Evolutionary conservation across 2,888 invertebrate genomes (phyloP).

Genomic region (Chrysotoxum bicinctum): DNA sequence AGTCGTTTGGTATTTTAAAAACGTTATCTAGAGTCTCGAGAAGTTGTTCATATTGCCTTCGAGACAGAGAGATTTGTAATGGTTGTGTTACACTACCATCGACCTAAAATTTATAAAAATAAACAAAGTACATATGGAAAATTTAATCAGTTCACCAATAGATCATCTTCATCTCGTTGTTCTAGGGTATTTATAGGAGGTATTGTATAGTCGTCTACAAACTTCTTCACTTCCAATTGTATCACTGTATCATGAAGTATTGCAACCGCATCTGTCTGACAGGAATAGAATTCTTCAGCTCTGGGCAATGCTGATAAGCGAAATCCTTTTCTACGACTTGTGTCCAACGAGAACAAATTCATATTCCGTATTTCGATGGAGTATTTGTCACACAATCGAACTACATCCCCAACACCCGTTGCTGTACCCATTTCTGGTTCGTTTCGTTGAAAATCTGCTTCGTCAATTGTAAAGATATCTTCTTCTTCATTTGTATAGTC

Average conservation of each 20-base stretch:
- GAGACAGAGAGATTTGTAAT: conserved; percentile 91
- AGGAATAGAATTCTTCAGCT: conserved; percentile 89
- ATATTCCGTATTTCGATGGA: conserved; percentile 91
- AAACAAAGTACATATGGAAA: conserved; percentile 57
- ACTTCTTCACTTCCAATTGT: conserved; percentile 85
- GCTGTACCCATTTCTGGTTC: conserved; percentile 8
- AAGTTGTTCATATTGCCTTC: conserved; percentile 94
- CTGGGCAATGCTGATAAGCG: conserved; percentile 80
- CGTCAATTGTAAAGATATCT: conserved; percentile 64
- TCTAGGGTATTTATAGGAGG: neutral
- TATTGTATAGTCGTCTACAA: conserved; percentile 63
- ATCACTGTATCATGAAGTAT: conserved; percentile 95
- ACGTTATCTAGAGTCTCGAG: conserved; percentile 85
- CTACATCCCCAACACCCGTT: conserved; percentile 2
- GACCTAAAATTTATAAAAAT: conserved; percentile 81
- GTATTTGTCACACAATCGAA: conserved; percentile 81
- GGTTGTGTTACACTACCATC: conserved; percentile 91
- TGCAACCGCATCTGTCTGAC: conserved; percentile 89
- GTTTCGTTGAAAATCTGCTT: conserved; percentile 44
- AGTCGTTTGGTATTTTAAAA: conserved; percentile 75
- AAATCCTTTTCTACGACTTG: conserved; percentile 82
- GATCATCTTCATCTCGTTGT: conserved; percentile 40
- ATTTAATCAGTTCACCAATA: conserved; percentile 28
- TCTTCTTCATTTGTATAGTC: conserved; percentile 13
- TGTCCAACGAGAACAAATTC: conserved; percentile 91